Percentiles rank a stretch among this genome's conserved stretches.
Conservation (phyloP, 2,797 vertebrate species). For the Enteromius paludinosus region DNA sequence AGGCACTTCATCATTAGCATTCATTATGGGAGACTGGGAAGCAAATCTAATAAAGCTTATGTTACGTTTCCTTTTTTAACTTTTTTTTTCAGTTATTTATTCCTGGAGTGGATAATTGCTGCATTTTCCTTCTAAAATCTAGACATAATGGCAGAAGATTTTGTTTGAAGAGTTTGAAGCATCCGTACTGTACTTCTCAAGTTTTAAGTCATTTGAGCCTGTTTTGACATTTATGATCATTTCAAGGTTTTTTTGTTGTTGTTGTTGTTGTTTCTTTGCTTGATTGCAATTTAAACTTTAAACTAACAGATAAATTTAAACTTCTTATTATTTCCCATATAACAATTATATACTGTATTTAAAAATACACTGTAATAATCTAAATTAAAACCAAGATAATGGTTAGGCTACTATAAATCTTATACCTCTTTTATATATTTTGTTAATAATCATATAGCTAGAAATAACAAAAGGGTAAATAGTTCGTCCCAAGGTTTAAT, state of each 20-base stretch:
- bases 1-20: conserved; percentile 43
- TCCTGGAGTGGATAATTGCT: conserved; percentile 11
- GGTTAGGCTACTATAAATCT: background rate
- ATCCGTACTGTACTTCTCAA: background rate
- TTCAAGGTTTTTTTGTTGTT: background rate
- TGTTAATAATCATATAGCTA: background rate
- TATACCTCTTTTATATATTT: background rate
- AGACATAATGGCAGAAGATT: background rate
- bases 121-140: background rate
- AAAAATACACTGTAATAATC: too few species aligned
- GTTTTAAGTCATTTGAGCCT: background rate
- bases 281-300: too few species aligned
- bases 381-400: background rate
- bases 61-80: conserved; percentile 30
- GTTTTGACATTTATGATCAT: background rate
- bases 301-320: too few species aligned
- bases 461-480: background rate
- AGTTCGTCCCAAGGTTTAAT: conserved; percentile 2
- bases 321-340: too few species aligned
- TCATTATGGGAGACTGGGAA: conserved; percentile 37
- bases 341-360: too few species aligned
- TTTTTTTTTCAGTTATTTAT: background rate
- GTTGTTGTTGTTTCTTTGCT: too few species aligned
- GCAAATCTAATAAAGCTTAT: conserved; percentile 44
- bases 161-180: background rate